Base-by-base conservation (phyloP, 2,888 invertebrate species). In the Heliothis peltigera region DNA sequence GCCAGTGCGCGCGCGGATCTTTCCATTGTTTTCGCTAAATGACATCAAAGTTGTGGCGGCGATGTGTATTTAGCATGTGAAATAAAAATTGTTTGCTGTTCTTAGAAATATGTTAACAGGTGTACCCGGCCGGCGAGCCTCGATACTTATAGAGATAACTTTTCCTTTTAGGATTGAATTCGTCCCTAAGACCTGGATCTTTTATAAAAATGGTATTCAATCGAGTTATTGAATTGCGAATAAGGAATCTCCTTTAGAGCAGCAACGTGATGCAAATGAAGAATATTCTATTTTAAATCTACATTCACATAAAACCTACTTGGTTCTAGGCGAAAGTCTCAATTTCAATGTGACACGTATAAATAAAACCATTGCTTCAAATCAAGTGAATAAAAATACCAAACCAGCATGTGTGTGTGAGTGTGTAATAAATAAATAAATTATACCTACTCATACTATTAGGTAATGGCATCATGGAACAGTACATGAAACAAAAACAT, bases 21-120 rank as follows among this genome's bases (percentile, higher is more conserved):
- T 92, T 91, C 94, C 94, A 94, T 95, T 95, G 95, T 94, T 91
- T 94, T 92, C 91, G 92, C 94, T 94, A 95, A 94, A 94, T 92
- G 94, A 94, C 94, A 92, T 94, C 94, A 94, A 94, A 94, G 93
- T 92, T 92, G 91, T 90, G 87, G 88, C 91, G 91, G 89, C 89
- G 85, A 86, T 83, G 82, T 89, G 88, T 90, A 90, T 90, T 91
- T 89, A 91, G 91, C 88, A 93, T 91, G 91, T 86, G 91, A 92
- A 93, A 88, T 90, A 89, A 92, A 91, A 90, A 82, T 83, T 85
- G 87, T 87, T 81, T 73, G 78, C 78, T 77, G 75, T 93, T 93
- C 92, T 87, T 75, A 89, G 93, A 92, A 93, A 86, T 76, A 83
- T 81, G 83, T 75, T 82, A 83, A 84, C 87, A 85, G 86, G 84